A percentile compares a stretch with the other conserved stretches of the same genome.
Evolutionary conservation across 2,797 vertebrate genomes (phyloP).

Genomic region (Ceryle rudis): DNA sequence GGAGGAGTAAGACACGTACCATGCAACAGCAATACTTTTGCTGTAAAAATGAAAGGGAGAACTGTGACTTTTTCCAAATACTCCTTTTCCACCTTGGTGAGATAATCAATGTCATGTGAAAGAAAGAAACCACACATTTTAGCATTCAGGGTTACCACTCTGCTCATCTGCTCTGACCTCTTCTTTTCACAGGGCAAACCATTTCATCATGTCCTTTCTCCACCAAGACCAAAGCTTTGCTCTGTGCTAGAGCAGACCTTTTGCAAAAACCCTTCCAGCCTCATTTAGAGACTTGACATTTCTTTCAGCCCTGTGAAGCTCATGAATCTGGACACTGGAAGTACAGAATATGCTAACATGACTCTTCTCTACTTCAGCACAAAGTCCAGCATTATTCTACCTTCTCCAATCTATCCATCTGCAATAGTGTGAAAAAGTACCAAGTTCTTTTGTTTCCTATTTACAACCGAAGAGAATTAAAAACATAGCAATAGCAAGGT

Average conservation of each 20-base stretch:
- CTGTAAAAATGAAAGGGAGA: neutral
- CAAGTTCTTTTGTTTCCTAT: constrained; percentile 36
- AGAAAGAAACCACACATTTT: neutral
- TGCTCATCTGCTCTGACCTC: neutral
- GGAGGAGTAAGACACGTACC: neutral
- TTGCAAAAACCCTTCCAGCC: neutral
- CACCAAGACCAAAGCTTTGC: neutral
- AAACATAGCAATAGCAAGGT: constrained; percentile 30
- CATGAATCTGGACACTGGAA: neutral
- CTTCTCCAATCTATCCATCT: neutral
- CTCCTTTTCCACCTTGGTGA: neutral
- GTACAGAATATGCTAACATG: neutral
- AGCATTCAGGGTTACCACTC: neutral
- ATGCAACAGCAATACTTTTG: neutral
- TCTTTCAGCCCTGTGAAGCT: neutral
- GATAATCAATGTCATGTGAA: neutral
- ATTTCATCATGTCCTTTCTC: neutral
- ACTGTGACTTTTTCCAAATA: neutral
- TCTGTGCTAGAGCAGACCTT: neutral
- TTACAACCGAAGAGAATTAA: constrained; percentile 23
- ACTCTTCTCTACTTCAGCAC: neutral
- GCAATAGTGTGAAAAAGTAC: neutral
- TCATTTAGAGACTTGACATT: neutral
- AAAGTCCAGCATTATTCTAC: neutral
- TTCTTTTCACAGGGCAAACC: neutral